Percentiles rank a stretch among this genome's conserved stretches.
These are phyloP conservation scores for Scaptomyza reducta DNA, from an alignment of 2,888 invertebrate species.

Conservation along the genomic window DNA sequence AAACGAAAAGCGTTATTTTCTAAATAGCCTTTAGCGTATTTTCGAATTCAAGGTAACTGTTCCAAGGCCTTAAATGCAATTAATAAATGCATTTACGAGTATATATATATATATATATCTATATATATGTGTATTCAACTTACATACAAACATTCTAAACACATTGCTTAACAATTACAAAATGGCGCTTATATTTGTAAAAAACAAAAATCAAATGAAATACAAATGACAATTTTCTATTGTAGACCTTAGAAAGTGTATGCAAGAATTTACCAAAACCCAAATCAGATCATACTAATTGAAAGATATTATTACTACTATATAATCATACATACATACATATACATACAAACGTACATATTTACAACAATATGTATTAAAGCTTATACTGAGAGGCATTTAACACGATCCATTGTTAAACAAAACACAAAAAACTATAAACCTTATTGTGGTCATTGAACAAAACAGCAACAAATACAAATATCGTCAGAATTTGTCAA, in stretches of 20 bases:
- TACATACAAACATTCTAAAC: slow-evolving; percentile 20
- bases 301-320: slow-evolving; percentile 4
- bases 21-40: slow-evolving; percentile 33
- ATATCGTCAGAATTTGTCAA: slow-evolving; percentile 22
- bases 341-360: slow-evolving; percentile 6
- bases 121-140: slow-evolving; percentile 20
- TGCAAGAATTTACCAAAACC: slow-evolving; percentile 46
- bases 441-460: neutral
- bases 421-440: too few species aligned
- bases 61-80: slow-evolving; percentile 63
- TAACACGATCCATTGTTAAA: slow-evolving; percentile 49
- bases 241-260: slow-evolving; percentile 56
- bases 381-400: slow-evolving; percentile 51
- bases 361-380: slow-evolving; percentile 22
- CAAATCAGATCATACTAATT: slow-evolving; percentile 12
- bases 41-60: slow-evolving; percentile 54
- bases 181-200: slow-evolving; percentile 27
- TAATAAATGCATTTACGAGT: slow-evolving; percentile 58
- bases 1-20: slow-evolving; percentile 33
- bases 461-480: neutral
- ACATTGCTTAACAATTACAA: slow-evolving; percentile 24
- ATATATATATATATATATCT: slow-evolving; percentile 19
- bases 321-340: slow-evolving; percentile 3
- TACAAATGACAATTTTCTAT: slow-evolving; percentile 60
- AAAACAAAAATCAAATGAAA: slow-evolving; percentile 20